Base-by-base conservation (phyloP, 2,113 vertebrate species). In the Pluvianellus socialis region DNA sequence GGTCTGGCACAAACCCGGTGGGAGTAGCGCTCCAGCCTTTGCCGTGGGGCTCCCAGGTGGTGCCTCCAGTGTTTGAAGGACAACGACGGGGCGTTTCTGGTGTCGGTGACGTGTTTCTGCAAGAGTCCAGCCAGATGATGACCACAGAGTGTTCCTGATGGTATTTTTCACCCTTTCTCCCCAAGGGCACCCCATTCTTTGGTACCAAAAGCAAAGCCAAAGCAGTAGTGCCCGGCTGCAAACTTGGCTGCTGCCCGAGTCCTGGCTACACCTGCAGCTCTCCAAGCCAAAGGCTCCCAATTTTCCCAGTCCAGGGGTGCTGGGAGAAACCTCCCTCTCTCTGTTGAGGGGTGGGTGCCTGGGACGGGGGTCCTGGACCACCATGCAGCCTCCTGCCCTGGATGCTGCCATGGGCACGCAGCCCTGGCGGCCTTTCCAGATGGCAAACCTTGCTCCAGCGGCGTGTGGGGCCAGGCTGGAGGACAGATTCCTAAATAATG, bases 11-110 rank as follows among this genome's bases (percentile, higher is more conserved):
- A 44, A 83, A n/a, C 3, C 3, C 1, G 1, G 50, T 5, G 30
- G 26, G 7, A 92, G 28, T 56, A 90, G 28, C 1, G 1, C 9
- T 61, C 33, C 35, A 45, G 65, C 59, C 32, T n/a, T 22, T 6
- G 27, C 65, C 0, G 0, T 0, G 3, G 71, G 56, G 68, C 20
- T 88, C 44, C 7, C 30, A 21, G 62, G 66, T 40, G 13, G 49
- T 66, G 58, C 66, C 55, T 73, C 21, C 49, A 18, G 55, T 2
- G 5, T 30, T 61, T 44, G 55, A 63, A 59, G 56, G 50, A 84
- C 40, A 86, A 5, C 32, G 53, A 5, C 0, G 0, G 12, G n/a
- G 14, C 1, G 1, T 6, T 77, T 58, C 42, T 74, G 74, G 49
- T 4, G 1, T 3, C 1, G 1, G 32, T 35, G 20, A 32, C 22